Conservation (phyloP, 37 sponge, comb jelly and placozoan genomes). For the Dysidea cf. avara region DNA sequence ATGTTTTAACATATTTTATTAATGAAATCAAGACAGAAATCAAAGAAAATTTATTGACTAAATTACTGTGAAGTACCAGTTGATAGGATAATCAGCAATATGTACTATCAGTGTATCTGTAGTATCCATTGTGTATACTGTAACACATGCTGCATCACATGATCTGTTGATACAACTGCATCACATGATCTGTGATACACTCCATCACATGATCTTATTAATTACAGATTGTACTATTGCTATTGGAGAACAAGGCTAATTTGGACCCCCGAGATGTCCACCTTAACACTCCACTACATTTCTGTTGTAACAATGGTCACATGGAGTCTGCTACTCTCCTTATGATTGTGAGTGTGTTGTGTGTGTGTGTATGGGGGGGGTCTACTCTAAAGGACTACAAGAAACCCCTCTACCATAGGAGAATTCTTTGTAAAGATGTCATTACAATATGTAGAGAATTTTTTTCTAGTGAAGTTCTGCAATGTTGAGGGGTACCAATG, state of each 20-base stretch:
- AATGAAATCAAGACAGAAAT: too few relatives aligned
- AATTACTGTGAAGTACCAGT: too few relatives aligned
- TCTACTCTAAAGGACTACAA: not conserved
- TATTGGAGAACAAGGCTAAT: conserved; percentile 69
- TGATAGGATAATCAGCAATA: too few relatives aligned
- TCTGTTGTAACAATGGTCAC: conserved; percentile 90
- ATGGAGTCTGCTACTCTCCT: conserved; percentile 73
- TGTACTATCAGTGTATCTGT: too few relatives aligned
- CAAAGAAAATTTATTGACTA: too few relatives aligned
- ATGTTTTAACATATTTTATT: too few relatives aligned
- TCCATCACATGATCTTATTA: not conserved
- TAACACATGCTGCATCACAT: not conserved
- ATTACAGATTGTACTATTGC: conserved; percentile 58
- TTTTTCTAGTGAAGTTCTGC: too few relatives aligned
- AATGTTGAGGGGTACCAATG: too few relatives aligned
- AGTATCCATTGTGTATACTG: too few relatives aligned
- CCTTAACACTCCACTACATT: conserved; percentile 93
- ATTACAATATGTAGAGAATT: too few relatives aligned
- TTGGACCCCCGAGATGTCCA: conserved; percentile 61
- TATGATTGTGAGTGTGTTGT: conserved; percentile 51
- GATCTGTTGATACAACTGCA: not conserved
- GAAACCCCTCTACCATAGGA: too few relatives aligned
- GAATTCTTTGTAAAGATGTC: too few relatives aligned
- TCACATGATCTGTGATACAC: not conserved
- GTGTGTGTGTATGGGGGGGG: not conserved